Conservation (phyloP, 2,113 vertebrate genomes). For the Zosterops borbonicus region DNA sequence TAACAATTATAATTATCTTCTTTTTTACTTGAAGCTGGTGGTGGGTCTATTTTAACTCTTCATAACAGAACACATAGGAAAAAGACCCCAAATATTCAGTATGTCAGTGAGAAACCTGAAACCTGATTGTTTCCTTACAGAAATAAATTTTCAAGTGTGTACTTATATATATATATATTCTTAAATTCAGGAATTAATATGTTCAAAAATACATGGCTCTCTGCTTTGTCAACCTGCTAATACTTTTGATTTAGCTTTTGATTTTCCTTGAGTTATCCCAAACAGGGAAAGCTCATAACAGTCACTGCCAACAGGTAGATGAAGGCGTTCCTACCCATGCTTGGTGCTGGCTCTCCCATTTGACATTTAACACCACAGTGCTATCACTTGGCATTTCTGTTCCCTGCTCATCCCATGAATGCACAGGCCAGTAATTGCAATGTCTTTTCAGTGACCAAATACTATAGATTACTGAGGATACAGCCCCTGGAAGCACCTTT, state of each 20-base stretch:
- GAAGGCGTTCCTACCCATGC: fast-evolving
- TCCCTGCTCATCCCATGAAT: neutral
- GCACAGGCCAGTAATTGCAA: neutral
- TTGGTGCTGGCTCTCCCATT: neutral
- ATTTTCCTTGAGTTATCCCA: neutral
- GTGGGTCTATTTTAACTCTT: neutral
- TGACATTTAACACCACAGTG: neutral
- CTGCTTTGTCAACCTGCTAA: neutral
- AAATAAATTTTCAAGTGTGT: neutral
- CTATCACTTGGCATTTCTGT: neutral
- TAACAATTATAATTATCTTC: neutral
- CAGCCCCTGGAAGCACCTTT: neutral
- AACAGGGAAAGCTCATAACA: neutral
- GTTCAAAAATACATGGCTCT: neutral
- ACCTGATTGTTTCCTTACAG: neutral
- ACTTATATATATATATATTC: neutral
- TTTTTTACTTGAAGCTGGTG: neutral
- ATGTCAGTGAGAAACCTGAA: neutral
- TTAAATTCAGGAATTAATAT: neutral
- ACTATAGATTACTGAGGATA: neutral
- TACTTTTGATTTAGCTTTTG: neutral
- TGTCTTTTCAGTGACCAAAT: neutral
- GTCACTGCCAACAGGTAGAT: neutral
- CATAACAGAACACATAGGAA: neutral
- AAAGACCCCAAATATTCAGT: neutral